Base-by-base conservation (phyloP, 2,888 invertebrate species). In the Acrobasis suavella region DNA sequence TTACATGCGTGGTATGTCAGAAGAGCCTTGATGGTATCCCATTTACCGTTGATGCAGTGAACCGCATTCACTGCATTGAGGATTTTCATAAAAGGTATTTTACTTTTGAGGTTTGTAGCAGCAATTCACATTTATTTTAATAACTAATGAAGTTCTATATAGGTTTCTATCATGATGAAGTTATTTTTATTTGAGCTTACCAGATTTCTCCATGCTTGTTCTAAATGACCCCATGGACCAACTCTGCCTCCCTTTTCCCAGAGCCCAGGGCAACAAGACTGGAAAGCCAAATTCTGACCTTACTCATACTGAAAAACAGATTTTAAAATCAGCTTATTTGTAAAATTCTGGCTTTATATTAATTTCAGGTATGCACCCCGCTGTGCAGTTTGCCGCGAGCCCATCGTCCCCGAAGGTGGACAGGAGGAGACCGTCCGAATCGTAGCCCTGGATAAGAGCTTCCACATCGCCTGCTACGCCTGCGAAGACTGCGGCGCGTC, bases 21-120 rank as follows among this genome's bases (percentile, higher is more conserved):
- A 97, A 98, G 84, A 97, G 97, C 77, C 94, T 99, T 37, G 99
- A 99, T 86, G 99, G 99, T 0, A 97, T 99, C 79, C 99, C 99
- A 0, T 99, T 99, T 82, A 99, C 99, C 1, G 98, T 99, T 1
- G 99, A 99, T 89, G 98, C 99, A 38, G 97, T 98, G 2, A 99
- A 99, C 89, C 96, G 98, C 81, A 98, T 99, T 74, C 98, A 99
- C 85, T 99, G 99, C 85, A 99, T 99, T 80, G 98, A 98, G 77
- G 99, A 99, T 91, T 99, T 99, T 84, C 99, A 99, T 89, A 98
- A 98, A 97, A 98, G 98, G 95, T 91, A 69, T 46, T 52, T 5
- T 32, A 32, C 5, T 5, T 32, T 32, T 32, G 8, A 32, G 32
- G 32, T 32, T 32, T 22, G 3, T 2, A 22, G 1, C 22, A 22